These are phyloP conservation scores for Parauchenoglanis ngamensis DNA, from an alignment of 2,797 vertebrate species.

Conservation along the genomic window DNA sequence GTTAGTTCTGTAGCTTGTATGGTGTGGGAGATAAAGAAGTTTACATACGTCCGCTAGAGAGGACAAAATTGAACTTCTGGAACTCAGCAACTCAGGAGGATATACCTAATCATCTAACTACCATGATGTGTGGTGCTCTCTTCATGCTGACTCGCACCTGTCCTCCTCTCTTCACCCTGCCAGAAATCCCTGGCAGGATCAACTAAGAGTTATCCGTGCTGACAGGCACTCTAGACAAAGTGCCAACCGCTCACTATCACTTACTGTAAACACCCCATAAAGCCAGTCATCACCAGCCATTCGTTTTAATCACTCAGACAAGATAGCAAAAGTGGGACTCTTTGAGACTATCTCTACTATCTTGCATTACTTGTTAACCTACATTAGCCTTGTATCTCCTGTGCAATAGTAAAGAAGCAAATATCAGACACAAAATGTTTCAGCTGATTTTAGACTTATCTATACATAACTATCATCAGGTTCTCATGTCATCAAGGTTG, in stretches of 20 bases:
- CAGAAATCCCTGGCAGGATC: constrained; percentile 26
- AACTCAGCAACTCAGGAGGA: background rate
- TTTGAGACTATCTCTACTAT: constrained; percentile 4
- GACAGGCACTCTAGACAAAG: constrained; percentile 58
- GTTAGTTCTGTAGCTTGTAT: too few species aligned
- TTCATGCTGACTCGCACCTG: background rate
- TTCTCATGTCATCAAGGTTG: background rate
- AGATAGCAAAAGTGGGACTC: constrained; percentile 30
- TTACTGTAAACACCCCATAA: constrained; percentile 69
- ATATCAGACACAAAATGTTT: background rate
- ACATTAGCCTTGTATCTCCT: background rate
- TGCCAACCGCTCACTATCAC: constrained; percentile 57
- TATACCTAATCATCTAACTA: background rate
- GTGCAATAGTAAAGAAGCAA: background rate
- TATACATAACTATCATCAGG: constrained; percentile 3
- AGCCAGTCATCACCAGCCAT: constrained; percentile 61
- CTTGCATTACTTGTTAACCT: background rate
- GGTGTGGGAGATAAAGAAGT: too few species aligned
- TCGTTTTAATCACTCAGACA: constrained; percentile 50
- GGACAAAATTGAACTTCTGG: too few species aligned
- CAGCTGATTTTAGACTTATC: background rate
- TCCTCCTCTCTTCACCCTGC: constrained; percentile 29
- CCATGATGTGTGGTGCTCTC: background rate
- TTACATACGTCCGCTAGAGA: too few species aligned
- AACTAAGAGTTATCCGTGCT: constrained; percentile 32